These are phyloP conservation scores for Donacobius atricapilla DNA, from an alignment of 2,113 vertebrate species.

Conservation along the genomic window DNA sequence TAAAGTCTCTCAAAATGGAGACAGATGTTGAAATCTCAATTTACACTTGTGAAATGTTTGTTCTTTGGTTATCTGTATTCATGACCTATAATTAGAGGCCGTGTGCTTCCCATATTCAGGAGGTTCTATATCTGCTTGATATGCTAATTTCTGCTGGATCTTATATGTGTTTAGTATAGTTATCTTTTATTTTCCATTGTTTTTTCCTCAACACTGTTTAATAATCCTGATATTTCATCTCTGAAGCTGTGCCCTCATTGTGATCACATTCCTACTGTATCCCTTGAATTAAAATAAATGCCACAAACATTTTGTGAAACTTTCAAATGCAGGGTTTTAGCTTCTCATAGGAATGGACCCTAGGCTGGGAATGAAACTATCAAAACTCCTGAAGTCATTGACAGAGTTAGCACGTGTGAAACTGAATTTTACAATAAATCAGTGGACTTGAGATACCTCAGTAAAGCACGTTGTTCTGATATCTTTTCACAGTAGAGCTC, in stretches of 20 bases:
- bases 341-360: background rate
- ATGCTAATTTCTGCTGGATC: background rate
- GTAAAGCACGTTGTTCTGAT: background rate
- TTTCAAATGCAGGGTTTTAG: background rate
- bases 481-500: background rate
- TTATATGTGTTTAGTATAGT: background rate
- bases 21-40: background rate
- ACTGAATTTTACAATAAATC: background rate
- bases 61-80: background rate
- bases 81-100: background rate
- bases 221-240: background rate
- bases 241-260: background rate
- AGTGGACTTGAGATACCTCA: background rate
- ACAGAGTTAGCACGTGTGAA: background rate
- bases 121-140: background rate
- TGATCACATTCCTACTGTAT: background rate
- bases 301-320: background rate
- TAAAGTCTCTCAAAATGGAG: background rate
- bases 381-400: background rate
- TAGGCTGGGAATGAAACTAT: background rate
- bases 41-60: background rate
- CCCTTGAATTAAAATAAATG: accelerated
- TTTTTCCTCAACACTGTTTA: background rate
- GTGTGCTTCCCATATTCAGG: background rate
- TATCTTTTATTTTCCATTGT: background rate